Evolutionary conservation across 2,113 vertebrate genomes (phyloP), one percentile per base, ranked within the genome.

Genomic region (Pteruthius melanotis): DNA sequence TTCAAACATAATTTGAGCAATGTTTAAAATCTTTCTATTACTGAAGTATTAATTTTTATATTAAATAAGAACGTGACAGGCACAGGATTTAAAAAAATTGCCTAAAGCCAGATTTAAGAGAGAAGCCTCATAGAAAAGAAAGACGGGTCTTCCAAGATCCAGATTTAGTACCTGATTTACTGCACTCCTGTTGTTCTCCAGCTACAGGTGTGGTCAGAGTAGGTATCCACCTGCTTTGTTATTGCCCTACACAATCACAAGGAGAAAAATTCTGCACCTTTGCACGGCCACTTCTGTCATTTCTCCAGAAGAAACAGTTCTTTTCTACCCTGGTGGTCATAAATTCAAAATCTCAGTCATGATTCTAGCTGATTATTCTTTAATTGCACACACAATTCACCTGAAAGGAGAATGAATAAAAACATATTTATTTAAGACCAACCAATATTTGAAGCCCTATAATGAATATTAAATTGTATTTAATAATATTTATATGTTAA

Each of bases 391-490:
- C 17, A 52, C 30, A 77, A 42, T 56, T 87, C 83, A 78, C 35
- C 26, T 83, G 76, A 75, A 83, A 81, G 54, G 10, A 91, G n/a
- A 82, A 49, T 64, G 63, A 75, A 88, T 33, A 69, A 69, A 76
- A 87, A 64, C 7, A 4, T 83, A 83, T 57, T 89, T 95, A 68
- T 64, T 61, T 47, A 86, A 66, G 42, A 37, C 11, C n/a, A 90
- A 56, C 14, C 16, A n/a, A 52, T 71, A 92, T 93, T 70, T 83
- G 68, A 65, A 92, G 47, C 9, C n/a, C 20, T 33, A 37, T 78
- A 88, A 92, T 71, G 60, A 88, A 83, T 95, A 91, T 92, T 90
- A 88, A 88, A 60, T 83, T 37, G 14, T 15, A 77, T 74, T 92
- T 87, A 90, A 86, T 74, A 78, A 52, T 68, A 28, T 68, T 91